phyloP scores from a whole-genome alignment of 2,113 vertebrate genomes.

The Zingel zingel region DNA sequence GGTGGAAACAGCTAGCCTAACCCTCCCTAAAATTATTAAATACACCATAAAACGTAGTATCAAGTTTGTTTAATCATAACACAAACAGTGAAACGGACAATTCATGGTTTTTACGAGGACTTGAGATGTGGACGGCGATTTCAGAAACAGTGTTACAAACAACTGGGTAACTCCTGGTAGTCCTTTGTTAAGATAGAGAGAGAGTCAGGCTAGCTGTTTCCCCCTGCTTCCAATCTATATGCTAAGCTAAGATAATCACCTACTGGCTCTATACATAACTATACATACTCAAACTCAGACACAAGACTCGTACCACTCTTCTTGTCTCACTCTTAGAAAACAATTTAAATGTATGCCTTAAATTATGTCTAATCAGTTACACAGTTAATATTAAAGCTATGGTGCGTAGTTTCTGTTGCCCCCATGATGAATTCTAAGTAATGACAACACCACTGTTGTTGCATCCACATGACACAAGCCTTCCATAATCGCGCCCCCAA shows the following conservation, averaged over 20 bases:
- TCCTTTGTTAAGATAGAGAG: neutral
- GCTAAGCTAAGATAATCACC: conserved; percentile 8
- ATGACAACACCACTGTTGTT: too few species aligned
- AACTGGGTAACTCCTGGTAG: neutral
- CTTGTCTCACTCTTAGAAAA: neutral
- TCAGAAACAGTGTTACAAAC: neutral
- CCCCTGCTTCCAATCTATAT: neutral
- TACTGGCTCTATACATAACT: neutral
- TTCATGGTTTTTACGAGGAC: too few species aligned
- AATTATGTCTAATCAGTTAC: neutral
- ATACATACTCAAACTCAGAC: neutral
- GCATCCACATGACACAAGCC: too few species aligned
- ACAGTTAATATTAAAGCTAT: neutral
- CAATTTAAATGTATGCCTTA: neutral
- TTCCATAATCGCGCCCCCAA: too few species aligned
- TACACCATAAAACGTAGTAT: too few species aligned
- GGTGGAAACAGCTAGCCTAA: too few species aligned
- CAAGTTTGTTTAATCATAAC: too few species aligned
- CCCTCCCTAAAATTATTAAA: too few species aligned
- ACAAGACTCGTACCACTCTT: neutral
- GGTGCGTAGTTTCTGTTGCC: too few species aligned
- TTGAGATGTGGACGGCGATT: neutral
- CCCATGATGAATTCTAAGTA: too few species aligned
- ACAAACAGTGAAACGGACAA: too few species aligned
- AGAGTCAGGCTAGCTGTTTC: neutral